Percentiles rank a stretch among this genome's conserved stretches.
Evolutionary conservation across 2,888 invertebrate genomes (phyloP).

Genomic region (Myathropa florea): DNA sequence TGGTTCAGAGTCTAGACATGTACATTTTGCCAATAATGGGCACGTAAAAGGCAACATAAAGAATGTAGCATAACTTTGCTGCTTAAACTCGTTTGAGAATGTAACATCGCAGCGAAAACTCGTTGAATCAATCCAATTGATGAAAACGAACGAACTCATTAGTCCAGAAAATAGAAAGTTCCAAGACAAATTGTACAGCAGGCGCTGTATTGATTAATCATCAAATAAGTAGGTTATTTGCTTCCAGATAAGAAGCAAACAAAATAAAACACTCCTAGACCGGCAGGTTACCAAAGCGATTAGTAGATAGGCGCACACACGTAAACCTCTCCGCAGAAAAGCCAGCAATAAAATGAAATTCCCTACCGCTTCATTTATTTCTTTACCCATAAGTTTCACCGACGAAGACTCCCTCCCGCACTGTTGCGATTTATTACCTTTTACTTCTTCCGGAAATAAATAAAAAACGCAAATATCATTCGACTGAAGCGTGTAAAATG

Average conservation of each 20-base stretch:
- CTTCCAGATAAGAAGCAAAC: neutral
- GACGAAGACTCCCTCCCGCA: neutral
- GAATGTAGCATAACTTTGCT: neutral
- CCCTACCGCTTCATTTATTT: neutral
- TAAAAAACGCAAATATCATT: neutral
- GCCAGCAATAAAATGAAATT: neutral
- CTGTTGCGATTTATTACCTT: neutral
- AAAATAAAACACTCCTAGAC: neutral
- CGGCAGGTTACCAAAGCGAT: neutral
- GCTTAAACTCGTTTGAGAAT: neutral
- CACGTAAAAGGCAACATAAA: no score
- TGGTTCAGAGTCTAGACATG: no score
- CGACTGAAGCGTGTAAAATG: constrained; percentile 11
- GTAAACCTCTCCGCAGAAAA: neutral
- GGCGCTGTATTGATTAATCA: neutral
- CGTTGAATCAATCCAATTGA: neutral
- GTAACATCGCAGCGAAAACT: neutral
- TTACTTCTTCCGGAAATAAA: neutral
- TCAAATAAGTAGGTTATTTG: neutral
- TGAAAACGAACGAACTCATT: neutral
- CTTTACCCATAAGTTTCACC: neutral
- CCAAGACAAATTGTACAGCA: neutral
- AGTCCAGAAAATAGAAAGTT: neutral
- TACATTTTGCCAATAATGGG: no score
- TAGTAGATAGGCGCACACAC: neutral